Evolutionary conservation across 1,140 invertebrate species (phyloP), one percentile per base, ranked within the genome.

Genomic region (Drosophila sproati): DNA sequence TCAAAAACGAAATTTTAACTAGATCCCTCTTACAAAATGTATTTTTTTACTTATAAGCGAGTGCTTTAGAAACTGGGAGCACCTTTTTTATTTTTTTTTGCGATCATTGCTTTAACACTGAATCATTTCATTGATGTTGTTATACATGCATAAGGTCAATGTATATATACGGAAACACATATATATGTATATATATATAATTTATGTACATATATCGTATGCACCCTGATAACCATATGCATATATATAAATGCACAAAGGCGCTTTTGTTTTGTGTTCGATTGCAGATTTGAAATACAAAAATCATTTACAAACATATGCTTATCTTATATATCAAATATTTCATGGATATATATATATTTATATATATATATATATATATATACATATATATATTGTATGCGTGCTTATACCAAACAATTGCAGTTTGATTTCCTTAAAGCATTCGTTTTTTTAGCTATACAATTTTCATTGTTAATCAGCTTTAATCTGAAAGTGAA

Each of bases 401-500:
- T 54, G 7, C 34, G 31, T 35, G 7, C n/a, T 8, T 48, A 35
- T n/a, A 60, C 37, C 10, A 7, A 57, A 34, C 56, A 47, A 60
- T 60, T 48, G 41, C n/a, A 8, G 39, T 28, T 39, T 6, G 54
- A 41, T 41, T 31, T 35, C 5, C n/a, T 48, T 48, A 34, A 67
- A 57, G 54, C 47, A 55, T 68, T 68, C 31, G 60, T 20, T n/a
- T 10, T 55, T 51, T 31, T 3, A 28, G 37, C 29, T 52, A 60
- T 32, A 3, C 12, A 45, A 32, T 60, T 47, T 47, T 35, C 41
- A 60, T 47, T 47, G 43, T 60, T 20, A 20, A 43, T 61, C 8
- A 31, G 48, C 32, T 54, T 55, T 39, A n/a, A 43, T n/a, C 60
- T 66, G 69, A 72, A 72, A 76, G 69, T 76, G 61, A 76, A 73